These are phyloP conservation scores for Symphodus melops DNA, from an alignment of 2,113 vertebrate genomes.

Conservation along the genomic window DNA sequence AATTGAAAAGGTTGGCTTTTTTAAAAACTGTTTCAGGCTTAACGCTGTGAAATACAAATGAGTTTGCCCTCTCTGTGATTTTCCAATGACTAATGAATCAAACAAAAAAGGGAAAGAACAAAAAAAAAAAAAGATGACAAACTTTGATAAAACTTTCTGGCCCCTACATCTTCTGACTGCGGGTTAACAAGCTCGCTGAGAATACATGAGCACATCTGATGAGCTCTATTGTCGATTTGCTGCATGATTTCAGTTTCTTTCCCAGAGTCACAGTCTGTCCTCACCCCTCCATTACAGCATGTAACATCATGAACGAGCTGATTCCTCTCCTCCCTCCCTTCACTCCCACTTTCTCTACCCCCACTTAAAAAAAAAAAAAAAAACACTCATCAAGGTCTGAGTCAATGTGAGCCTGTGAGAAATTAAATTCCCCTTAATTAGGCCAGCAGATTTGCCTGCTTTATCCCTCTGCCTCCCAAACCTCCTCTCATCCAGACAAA, in stretches of 20 bases:
- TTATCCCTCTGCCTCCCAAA: conserved; percentile 73
- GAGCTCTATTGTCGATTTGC: conserved; percentile 34
- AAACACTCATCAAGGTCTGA: conserved; percentile 74
- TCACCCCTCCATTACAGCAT: conserved; percentile 39
- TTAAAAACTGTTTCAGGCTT: not conserved
- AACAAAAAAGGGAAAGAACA: not conserved
- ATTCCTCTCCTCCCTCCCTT: conserved; percentile 6
- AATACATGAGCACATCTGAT: conserved; percentile 37
- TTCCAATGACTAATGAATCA: not conserved
- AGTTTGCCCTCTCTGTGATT: not conserved
- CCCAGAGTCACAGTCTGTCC: conserved; percentile 32
- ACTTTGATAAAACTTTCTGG: conserved; percentile 9
- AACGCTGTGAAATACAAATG: not conserved
- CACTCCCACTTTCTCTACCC: not conserved
- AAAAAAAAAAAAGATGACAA: not conserved
- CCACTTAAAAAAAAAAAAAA: conserved; percentile 35
- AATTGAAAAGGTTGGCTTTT: not conserved
- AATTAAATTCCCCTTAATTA: conserved; percentile 81
- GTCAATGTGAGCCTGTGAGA: conserved; percentile 74
- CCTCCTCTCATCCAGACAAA: conserved; percentile 76
- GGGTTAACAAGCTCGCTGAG: conserved; percentile 10
- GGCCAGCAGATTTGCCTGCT: conserved; percentile 75
- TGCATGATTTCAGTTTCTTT: conserved; percentile 38
- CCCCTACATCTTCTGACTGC: not conserved
- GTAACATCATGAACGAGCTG: conserved; percentile 51